These are phyloP conservation scores for Grammomys surdaster DNA, from an alignment of 2,113 vertebrate species.

Conservation along the genomic window DNA sequence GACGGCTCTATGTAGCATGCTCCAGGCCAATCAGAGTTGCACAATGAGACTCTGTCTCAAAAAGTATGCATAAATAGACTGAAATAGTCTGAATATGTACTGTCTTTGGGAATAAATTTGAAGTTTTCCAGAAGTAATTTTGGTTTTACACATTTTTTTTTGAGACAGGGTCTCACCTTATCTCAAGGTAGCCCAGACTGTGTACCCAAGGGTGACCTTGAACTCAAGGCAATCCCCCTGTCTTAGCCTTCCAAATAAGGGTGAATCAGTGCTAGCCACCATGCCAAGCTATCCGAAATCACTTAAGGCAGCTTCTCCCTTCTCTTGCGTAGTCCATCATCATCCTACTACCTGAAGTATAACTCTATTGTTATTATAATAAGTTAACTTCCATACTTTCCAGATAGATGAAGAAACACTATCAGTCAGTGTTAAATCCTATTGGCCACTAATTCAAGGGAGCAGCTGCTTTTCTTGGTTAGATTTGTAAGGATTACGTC, in stretches of 20 bases:
- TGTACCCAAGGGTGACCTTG: not conserved
- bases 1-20: not conserved
- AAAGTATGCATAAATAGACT: not conserved
- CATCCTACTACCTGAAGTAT: not conserved
- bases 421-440: not conserved
- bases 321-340: not conserved
- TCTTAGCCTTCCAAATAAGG: not conserved
- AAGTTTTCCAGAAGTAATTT: not conserved
- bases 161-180: not conserved
- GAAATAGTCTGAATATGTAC: not conserved
- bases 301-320: not conserved
- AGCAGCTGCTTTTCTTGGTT: constrained; percentile 44
- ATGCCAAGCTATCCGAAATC: not conserved
- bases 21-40: not conserved
- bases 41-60: not conserved
- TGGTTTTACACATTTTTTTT: not conserved
- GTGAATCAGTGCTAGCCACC: not conserved
- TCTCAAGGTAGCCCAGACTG: not conserved
- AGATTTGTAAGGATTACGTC: not conserved
- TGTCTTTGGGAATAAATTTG: not conserved
- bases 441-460: not conserved
- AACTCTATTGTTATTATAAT: not conserved
- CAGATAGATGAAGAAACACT: not conserved
- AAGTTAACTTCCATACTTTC: not conserved
- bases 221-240: not conserved